A percentile compares a stretch with the other conserved stretches of the same genome.
These are phyloP conservation scores for Mesorhabditis belari DNA, from an alignment of 2,888 invertebrate genomes.

Conservation along the genomic window DNA sequence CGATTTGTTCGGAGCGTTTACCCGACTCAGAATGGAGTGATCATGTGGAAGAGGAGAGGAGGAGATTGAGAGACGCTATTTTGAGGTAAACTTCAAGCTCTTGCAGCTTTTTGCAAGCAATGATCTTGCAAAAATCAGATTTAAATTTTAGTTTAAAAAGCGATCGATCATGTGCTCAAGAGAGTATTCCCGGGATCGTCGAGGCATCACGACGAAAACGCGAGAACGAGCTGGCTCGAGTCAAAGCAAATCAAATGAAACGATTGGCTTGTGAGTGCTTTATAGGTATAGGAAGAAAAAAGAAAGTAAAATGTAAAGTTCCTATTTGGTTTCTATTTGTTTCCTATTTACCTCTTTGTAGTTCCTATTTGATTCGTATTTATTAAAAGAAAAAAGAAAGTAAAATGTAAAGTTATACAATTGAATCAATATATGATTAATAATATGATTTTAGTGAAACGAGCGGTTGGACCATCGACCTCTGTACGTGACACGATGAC, in stretches of 20 bases:
- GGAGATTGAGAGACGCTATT: constrained; percentile 24
- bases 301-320: too few species aligned
- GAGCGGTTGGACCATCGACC: constrained; percentile 5
- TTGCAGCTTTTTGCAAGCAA: too few species aligned
- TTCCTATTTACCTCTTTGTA: too few species aligned
- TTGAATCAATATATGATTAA: too few species aligned
- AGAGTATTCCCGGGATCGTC: background rate
- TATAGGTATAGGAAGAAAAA: too few species aligned
- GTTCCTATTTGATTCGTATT: too few species aligned
- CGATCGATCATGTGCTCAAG: background rate
- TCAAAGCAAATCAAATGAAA: constrained; percentile 38
- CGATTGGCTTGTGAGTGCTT: constrained; percentile 25
- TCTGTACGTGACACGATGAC: constrained; percentile 29
- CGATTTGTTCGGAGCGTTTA: constrained; percentile 33
- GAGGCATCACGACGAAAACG: constrained; percentile 16
- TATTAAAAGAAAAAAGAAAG: too few species aligned
- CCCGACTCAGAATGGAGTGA: constrained; percentile 25
- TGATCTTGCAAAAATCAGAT: too few species aligned
- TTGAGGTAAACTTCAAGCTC: constrained; percentile 23
- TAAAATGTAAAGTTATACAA: too few species aligned
- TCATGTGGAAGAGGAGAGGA: constrained; percentile 35
- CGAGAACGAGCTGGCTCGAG: constrained; percentile 32
- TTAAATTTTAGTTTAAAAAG: too few species aligned
- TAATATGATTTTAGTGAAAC: constrained; percentile 16
- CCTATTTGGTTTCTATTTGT: too few species aligned